Base-by-base conservation (phyloP, 2,888 invertebrate species). In the Epirrhoe alternata region DNA sequence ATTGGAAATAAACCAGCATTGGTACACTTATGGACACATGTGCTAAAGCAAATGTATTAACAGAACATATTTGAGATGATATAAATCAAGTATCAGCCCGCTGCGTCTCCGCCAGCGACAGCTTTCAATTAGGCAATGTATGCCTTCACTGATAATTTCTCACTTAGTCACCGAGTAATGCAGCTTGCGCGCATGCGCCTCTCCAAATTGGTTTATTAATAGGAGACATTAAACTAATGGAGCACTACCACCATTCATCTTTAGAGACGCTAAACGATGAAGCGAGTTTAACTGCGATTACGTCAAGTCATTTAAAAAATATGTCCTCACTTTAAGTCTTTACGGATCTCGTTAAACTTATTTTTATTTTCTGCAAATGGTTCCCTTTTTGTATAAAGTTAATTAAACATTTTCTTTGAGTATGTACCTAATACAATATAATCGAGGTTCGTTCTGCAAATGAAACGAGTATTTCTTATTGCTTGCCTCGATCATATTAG, bases 141-240 rank as follows among this genome's bases (percentile, higher is more conserved):
- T 62, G 74, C 70, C 61, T 71, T 72, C 72, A 70, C 72, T 73
- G 76, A 79, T 77, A 79, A 81, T 77, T 79, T 77, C 72, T 74
- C 74, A 79, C 78, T 81, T 78, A 73, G 70, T 75, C 80, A 80
- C 72, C 61, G 71, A 61, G 70, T 62, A 73, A 70, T 76, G 74
- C 70, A 68, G 73, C 72, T 70, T 74, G 70, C 68, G 72, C 72
- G 73, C 72, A 68, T 74, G 70, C 68, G 72, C 72, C 68, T 71
- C 74, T 73, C 66, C 77, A 74, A 80, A 77, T 79, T 76, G 72
- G 69, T 70, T 71, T 72, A 70, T 69, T 69, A 71, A 70, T 70
- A 66, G 71, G 74, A 79, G 61, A 64, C 71, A 69, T 73, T 69
- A 66, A 73, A 66, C 66, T 69, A 70, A 74, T 68, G 62, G 63